Conservation (phyloP, 1,140 invertebrate species). For the Microplitis demolitor region DNA sequence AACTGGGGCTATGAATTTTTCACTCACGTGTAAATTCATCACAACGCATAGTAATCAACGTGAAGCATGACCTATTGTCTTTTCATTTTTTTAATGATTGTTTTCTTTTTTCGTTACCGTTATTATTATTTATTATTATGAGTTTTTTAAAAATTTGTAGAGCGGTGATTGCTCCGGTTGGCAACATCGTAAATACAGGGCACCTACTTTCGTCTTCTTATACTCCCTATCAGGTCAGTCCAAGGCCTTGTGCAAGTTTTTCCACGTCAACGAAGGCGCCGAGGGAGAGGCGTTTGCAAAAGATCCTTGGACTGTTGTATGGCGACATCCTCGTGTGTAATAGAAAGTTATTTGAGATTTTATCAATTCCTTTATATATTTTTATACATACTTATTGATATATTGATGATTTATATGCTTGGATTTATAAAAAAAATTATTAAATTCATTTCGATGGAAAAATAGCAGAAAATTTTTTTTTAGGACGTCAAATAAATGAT, state of each 20-base stretch:
- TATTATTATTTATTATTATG: too few relatives aligned
- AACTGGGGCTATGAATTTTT: slow-evolving; percentile 3
- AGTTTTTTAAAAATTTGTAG: background rate
- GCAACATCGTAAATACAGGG: background rate
- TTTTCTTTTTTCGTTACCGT: too few relatives aligned
- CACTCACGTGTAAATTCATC: background rate
- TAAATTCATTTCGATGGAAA: background rate
- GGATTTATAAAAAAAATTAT: background rate
- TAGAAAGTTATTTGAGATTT: background rate
- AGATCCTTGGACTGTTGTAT: slow-evolving; percentile 8
- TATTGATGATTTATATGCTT: too few relatives aligned
- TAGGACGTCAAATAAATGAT: too few relatives aligned
- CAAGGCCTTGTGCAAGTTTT: slow-evolving; percentile 10
- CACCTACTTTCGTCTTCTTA: slow-evolving; percentile 5
- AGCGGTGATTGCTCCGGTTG: background rate
- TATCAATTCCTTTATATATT: too few relatives aligned
- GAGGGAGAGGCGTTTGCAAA: background rate
- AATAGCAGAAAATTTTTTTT: background rate
- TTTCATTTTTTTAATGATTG: background rate
- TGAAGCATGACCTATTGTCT: too few relatives aligned
- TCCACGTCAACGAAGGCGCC: background rate
- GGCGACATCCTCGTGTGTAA: background rate
- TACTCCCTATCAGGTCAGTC: background rate
- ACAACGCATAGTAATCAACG: background rate
- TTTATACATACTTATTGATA: background rate